These are phyloP conservation scores for Melanerpes formicivorus DNA, from an alignment of 2,113 vertebrate species.

Conservation along the genomic window DNA sequence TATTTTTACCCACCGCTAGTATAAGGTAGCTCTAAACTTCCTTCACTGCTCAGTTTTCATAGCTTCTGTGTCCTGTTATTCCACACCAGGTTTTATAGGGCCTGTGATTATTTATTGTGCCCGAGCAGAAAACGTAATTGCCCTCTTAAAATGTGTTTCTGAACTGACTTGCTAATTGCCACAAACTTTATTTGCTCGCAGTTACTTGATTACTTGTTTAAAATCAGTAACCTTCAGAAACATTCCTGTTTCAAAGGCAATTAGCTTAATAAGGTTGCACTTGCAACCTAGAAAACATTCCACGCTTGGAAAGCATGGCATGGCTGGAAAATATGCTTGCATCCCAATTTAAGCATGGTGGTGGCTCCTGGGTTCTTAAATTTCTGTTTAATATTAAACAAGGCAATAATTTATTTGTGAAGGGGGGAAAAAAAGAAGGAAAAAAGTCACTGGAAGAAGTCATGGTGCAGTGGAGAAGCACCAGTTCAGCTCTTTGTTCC, in stretches of 20 bases:
- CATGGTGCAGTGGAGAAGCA: neutral
- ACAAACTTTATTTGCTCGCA: conserved; percentile 50
- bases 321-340: neutral
- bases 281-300: neutral
- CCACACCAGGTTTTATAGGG: conserved; percentile 48
- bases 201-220: conserved; percentile 21
- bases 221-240: conserved; percentile 25
- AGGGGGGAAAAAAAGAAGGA: neutral
- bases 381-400: neutral
- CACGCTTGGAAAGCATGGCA: neutral
- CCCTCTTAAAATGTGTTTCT: conserved; percentile 50
- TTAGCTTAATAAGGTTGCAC: conserved; percentile 14
- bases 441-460: neutral
- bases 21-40: neutral
- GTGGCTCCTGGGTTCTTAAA: neutral
- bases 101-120: conserved; percentile 55
- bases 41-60: neutral
- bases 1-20: conserved; percentile 16
- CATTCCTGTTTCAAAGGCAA: neutral
- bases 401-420: neutral
- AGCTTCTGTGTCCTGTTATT: conserved; percentile 44
- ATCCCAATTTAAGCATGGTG: neutral
- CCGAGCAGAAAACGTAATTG: conserved; percentile 65
- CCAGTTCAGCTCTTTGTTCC: conserved; percentile 44
- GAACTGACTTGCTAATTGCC: conserved; percentile 44